phyloP scores from a whole-genome alignment of 2,113 vertebrate genomes.

The Vombatus ursinus region DNA sequence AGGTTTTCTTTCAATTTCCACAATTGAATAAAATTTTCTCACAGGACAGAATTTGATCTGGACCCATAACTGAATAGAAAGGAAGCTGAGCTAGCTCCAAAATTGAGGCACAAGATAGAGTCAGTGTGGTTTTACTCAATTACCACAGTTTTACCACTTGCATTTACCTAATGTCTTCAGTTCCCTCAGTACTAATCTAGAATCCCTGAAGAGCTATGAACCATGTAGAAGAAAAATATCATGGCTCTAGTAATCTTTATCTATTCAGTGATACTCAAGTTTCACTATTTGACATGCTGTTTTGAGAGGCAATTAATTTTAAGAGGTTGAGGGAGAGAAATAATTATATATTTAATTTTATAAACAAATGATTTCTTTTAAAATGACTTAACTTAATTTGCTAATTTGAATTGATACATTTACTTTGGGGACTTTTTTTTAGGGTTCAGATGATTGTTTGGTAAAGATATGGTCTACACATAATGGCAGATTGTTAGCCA shows the following conservation, averaged over 20 bases:
- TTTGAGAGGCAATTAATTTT: background rate
- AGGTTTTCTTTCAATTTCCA: too few relatives aligned
- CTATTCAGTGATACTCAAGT: background rate
- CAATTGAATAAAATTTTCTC: too few relatives aligned
- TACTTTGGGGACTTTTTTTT: constrained; percentile 32
- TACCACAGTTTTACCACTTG: background rate
- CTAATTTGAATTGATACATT: background rate
- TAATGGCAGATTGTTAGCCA: constrained; percentile 94
- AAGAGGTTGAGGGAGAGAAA: background rate
- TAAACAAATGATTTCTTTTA: background rate
- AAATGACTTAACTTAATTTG: background rate
- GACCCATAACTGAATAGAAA: too few relatives aligned
- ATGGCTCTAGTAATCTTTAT: background rate
- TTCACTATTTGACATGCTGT: background rate
- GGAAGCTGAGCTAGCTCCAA: too few relatives aligned
- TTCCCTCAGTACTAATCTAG: background rate
- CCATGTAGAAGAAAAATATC: background rate
- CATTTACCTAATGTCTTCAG: background rate
- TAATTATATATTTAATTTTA: background rate
- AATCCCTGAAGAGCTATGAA: background rate
- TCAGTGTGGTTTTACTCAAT: background rate
- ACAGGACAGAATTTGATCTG: too few relatives aligned
- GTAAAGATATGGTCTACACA: constrained; percentile 99
- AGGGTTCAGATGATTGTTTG: constrained; percentile 99
- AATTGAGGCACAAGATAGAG: too few relatives aligned